Conservation (phyloP, 2,797 vertebrate genomes). For the Dromococcyx pavoninus region DNA sequence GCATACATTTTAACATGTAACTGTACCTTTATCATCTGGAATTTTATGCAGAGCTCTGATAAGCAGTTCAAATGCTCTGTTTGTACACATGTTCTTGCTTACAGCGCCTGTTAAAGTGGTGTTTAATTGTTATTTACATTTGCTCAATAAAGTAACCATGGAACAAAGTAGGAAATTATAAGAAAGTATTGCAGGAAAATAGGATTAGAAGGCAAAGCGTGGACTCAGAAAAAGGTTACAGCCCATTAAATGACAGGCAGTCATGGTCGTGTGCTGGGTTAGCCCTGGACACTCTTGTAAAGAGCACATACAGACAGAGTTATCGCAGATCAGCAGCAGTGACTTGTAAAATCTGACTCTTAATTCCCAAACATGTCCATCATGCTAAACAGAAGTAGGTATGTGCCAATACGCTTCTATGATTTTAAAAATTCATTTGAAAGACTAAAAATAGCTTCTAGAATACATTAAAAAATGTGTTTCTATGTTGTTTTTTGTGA, state of each 20-base stretch:
- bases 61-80: neutral
- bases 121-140: neutral
- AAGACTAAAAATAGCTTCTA: constrained; percentile 52
- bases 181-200: constrained; percentile 25
- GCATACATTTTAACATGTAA: too few species aligned
- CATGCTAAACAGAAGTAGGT: constrained; percentile 21
- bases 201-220: constrained; percentile 16
- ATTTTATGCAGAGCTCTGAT: neutral
- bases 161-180: neutral
- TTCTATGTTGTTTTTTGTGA: constrained; percentile 5
- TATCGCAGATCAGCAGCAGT: constrained; percentile 32
- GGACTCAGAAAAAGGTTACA: constrained; percentile 26
- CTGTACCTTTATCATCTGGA: neutral
- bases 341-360: constrained; percentile 19
- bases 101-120: neutral
- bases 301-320: neutral
- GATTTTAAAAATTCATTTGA: constrained; percentile 38
- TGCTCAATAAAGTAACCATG: neutral
- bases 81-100: neutral
- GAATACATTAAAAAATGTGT: constrained; percentile 60
- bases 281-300: neutral
- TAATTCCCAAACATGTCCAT: constrained; percentile 37
- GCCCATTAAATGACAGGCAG: neutral
- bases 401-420: constrained; percentile 2
- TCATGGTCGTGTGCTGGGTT: neutral